These are phyloP conservation scores for Calameuta filiformis DNA, from an alignment of 2,888 invertebrate species.

Conservation along the genomic window DNA sequence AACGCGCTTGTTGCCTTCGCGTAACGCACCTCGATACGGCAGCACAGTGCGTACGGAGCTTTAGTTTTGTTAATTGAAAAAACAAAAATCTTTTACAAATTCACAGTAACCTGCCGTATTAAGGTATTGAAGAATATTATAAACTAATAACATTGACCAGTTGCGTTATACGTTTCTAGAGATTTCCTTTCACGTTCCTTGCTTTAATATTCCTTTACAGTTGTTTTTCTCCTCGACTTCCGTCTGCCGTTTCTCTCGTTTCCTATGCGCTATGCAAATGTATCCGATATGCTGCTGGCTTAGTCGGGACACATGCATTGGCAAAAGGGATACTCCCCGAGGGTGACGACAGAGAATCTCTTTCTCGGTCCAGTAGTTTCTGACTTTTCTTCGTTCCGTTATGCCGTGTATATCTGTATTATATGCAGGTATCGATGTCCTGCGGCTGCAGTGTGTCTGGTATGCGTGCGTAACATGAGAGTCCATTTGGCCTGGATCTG, in stretches of 20 bases:
- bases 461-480: background rate
- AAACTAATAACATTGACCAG: too few species aligned
- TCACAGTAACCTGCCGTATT: too few species aligned
- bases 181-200: background rate
- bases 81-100: background rate
- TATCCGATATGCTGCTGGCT: background rate
- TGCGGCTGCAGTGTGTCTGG: background rate
- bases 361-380: background rate
- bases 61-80: background rate
- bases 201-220: too few species aligned
- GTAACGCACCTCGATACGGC: background rate
- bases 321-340: background rate
- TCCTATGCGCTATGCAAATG: background rate
- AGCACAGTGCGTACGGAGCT: background rate
- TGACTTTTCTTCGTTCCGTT: background rate
- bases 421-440: background rate
- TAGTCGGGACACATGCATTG: background rate
- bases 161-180: background rate
- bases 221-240: background rate
- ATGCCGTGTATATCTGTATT: background rate
- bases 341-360: background rate
- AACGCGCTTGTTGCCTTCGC: background rate
- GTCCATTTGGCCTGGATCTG: background rate
- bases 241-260: background rate
- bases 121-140: too few species aligned